Conservation (phyloP, 2,113 vertebrate genomes). For the Poeciliopsis occidentalis region DNA sequence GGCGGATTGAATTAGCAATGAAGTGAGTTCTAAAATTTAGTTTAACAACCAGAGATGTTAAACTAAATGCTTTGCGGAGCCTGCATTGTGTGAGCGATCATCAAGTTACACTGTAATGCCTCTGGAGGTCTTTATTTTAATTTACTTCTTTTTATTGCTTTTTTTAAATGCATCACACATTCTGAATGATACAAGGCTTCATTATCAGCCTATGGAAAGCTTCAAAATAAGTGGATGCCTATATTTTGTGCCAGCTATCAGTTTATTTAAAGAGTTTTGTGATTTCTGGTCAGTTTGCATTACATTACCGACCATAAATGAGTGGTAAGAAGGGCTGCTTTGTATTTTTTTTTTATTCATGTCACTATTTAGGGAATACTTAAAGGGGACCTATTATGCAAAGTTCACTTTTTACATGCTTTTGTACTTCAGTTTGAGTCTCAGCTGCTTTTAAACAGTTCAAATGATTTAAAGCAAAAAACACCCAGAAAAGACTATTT, state of each 20-base stretch:
- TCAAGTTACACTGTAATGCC: not conserved
- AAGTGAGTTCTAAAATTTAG: not conserved
- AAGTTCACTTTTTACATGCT: too few relatives aligned
- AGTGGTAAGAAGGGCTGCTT: not conserved
- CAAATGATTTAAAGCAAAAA: too few relatives aligned
- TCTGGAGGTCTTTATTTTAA: not conserved
- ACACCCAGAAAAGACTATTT: too few relatives aligned
- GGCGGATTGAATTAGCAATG: not conserved
- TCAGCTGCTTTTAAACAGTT: too few relatives aligned
- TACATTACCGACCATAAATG: not conserved
- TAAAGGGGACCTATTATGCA: too few relatives aligned
- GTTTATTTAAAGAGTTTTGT: slow-evolving; percentile 16
- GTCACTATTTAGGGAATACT: not conserved
- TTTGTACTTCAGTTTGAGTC: too few relatives aligned
- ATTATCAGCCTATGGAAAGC: not conserved
- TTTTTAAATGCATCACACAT: not conserved
- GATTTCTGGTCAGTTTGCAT: slow-evolving; percentile 4
- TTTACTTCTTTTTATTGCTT: not conserved
- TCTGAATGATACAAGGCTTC: slow-evolving; percentile 3
- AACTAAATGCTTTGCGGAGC: not conserved
- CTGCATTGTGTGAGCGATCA: not conserved
- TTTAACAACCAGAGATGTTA: not conserved
- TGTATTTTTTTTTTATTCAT: not conserved
- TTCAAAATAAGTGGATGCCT: slow-evolving; percentile 7
- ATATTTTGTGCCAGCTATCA: not conserved